Evolutionary conservation across 2,888 invertebrate species (phyloP), one percentile per base, ranked within the genome.

Genomic region (Notodonta dromedarius): DNA sequence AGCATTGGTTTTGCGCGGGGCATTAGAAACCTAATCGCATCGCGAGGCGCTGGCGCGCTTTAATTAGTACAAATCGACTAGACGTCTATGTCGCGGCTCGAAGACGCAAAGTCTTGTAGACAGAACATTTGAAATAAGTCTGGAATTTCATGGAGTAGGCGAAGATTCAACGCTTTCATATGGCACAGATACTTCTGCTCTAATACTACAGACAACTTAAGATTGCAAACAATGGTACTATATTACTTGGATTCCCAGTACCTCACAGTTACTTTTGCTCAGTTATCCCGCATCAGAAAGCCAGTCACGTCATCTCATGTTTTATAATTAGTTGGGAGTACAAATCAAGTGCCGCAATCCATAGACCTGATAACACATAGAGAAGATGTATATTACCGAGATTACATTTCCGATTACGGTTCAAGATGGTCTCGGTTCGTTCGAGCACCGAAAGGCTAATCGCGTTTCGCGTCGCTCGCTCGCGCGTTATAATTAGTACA

Each of bases 401-500:
- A 54, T 54, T 54, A 6, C 35, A 54, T 54, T 54, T 54, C 24
- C 39, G 54, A 54, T 54, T 54, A 54, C 54, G 13, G 13, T 54
- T 8, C 3, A 39, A n/a, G 54, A 54, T 54, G 54, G 54, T 54
- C 54, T 56, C 16, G 56, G 44, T 78, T 78, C 73, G 75, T 74
- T 70, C 83, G 76, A 76, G 74, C 79, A 86, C 82, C 84, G 83
- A 85, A 86, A 87, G 89, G 89, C 89, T 91, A 91, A 91, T 90
- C 89, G 87, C 80, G 85, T 85, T 85, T 84, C 80, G 83, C 83
- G 81, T 54, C 40, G 44, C 56, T 84, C 88, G 85, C 86, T 91
- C 91, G 89, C 91, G 91, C 92, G 91, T 91, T 88, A 91, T 92
- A 92, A 93, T 93, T 91, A 91, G 90, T 92, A 93, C 91, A 93